Conservation (phyloP, 37 sponge, comb jelly and placozoan species). For the Mnemiopsis leidyi region DNA sequence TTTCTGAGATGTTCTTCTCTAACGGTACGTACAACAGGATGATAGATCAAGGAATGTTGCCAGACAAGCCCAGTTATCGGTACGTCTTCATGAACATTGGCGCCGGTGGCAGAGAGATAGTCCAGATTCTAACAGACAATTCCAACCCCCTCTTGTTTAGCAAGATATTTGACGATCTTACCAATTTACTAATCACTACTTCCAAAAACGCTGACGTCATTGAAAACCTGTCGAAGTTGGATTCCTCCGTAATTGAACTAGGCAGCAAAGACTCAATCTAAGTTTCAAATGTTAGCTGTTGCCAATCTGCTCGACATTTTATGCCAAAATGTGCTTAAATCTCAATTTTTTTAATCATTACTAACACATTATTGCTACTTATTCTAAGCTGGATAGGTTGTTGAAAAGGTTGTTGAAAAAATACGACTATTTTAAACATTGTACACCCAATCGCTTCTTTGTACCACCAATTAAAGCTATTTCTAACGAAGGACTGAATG, state of each 20-base stretch:
- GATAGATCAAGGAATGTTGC: slow-evolving; percentile 5
- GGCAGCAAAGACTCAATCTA: neutral
- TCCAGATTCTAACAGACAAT: neutral
- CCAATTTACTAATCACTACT: neutral
- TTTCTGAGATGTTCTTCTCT: slow-evolving; percentile 9
- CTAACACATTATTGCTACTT: no score
- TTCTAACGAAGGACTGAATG: no score
- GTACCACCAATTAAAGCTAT: no score
- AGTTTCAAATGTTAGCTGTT: no score
- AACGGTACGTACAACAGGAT: slow-evolving; percentile 16
- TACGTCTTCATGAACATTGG: slow-evolving; percentile 13
- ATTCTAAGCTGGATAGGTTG: no score
- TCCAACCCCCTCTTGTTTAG: neutral
- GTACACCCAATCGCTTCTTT: no score
- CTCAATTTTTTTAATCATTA: no score
- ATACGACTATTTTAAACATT: no score
- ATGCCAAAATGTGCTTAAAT: no score
- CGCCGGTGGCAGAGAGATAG: neutral
- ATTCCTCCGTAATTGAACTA: neutral
- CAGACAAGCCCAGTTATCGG: neutral
- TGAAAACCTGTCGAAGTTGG: neutral
- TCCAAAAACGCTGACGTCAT: neutral
- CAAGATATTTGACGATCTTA: neutral
- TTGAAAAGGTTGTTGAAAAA: no score
- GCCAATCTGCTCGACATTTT: no score